Evolutionary conservation across 2,113 vertebrate species (phyloP).

Genomic region (Lophotis ruficrista): DNA sequence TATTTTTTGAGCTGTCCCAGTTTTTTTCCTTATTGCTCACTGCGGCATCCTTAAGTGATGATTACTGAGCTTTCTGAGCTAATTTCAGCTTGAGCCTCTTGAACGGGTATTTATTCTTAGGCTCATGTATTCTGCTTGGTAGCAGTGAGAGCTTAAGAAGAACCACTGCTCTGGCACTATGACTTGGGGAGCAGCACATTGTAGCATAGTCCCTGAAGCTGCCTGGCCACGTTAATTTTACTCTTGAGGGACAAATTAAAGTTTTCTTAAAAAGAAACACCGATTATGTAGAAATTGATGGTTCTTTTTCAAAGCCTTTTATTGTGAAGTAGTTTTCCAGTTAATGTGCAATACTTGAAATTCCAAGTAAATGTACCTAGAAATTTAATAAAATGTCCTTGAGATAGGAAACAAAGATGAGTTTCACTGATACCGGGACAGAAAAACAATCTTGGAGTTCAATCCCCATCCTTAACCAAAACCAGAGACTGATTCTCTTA

Average conservation of each 20-base stretch:
- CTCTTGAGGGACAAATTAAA: neutral
- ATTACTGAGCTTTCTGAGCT: constrained; percentile 17
- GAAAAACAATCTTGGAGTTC: neutral
- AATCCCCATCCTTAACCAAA: neutral
- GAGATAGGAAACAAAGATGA: constrained; percentile 6
- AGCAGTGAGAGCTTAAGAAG: neutral
- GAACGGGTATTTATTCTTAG: neutral
- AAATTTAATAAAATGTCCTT: neutral
- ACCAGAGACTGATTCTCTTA: neutral
- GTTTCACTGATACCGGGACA: neutral
- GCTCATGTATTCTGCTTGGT: neutral
- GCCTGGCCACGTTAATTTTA: neutral
- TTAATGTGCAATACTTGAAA: neutral
- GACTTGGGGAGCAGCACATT: neutral
- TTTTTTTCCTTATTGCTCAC: neutral
- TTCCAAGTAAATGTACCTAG: neutral
- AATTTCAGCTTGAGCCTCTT: neutral
- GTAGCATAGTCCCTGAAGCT: neutral
- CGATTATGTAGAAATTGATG: neutral
- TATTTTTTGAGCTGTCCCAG: neutral
- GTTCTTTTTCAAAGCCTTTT: neutral
- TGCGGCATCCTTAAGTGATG: neutral
- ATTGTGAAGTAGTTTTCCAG: neutral
- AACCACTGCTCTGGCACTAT: neutral
- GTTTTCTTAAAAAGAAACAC: neutral